Evolutionary conservation across 2,888 invertebrate species (phyloP), one percentile per base, ranked within the genome.

Genomic region (Pyrrhia umbra): DNA sequence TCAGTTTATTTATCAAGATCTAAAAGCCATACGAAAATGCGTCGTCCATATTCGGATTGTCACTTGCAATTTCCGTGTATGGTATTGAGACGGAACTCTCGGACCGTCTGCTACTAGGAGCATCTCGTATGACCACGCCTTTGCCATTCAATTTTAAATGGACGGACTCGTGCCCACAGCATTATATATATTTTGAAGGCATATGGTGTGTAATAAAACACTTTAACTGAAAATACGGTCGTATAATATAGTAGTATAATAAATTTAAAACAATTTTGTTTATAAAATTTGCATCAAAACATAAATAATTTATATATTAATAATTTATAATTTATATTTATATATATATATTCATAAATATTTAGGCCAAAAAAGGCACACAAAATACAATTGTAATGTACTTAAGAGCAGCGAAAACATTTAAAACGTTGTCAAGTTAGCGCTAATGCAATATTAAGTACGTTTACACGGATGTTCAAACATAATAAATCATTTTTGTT

Each of bases 401-500:
- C 54, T 63, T 63, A 58, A 54, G 58, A 72, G 75, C 45, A 55
- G 23, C 42, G 54, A 62, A 64, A 76, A 70, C 61, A 60, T 67
- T 76, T 67, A 67, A 76, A 79, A 57, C 64, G 67, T 56, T 77
- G 72, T 74, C 74, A 71, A 79, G 69, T 77, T 77, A 54, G 52
- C 58, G 71, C 67, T 80, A 80, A 80, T 80, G 79, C 62, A 68
- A 68, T 79, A 79, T 80, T 76, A 78, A 79, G 79, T 80, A 80
- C 74, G 68, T 80, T 80, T 78, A 69, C 71, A 68, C 72, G 72
- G 67, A 80, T 62, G 75, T 63, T 68, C 72, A 77, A 80, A 80
- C 72, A 80, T 77, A 72, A 80, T 80, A 80, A 80, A 80, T 80
- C 80, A 80, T 75, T 80, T 80, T 61, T 65, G 79, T 79, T 65